phyloP scores from a whole-genome alignment of 2,888 invertebrate genomes.

The Trissonchulus latispiculum region DNA sequence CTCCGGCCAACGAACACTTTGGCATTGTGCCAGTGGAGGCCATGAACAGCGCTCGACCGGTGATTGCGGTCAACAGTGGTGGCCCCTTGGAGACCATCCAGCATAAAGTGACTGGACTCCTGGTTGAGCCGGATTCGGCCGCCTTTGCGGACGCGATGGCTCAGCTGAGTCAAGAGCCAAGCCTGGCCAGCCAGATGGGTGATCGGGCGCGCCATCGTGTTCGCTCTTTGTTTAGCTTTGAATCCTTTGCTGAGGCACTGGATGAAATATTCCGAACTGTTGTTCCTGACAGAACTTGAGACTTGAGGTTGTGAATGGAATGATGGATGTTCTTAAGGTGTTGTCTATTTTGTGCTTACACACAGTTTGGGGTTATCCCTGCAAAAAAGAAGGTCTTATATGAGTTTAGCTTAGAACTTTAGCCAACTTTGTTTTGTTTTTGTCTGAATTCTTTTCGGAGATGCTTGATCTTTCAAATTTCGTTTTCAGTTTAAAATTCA shows the following conservation, averaged over 20 bases:
- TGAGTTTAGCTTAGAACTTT: too few relatives aligned
- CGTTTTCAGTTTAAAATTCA: too few relatives aligned
- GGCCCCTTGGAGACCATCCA: constrained; percentile 84
- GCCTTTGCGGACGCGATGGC: constrained; percentile 33
- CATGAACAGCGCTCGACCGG: constrained; percentile 84
- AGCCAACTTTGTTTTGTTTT: too few relatives aligned
- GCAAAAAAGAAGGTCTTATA: too few relatives aligned
- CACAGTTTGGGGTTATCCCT: too few relatives aligned
- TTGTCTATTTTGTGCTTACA: too few relatives aligned
- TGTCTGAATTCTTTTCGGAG: too few relatives aligned
- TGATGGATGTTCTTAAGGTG: too few relatives aligned
- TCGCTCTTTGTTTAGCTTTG: not conserved
- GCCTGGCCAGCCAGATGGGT: constrained; percentile 26
- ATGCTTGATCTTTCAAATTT: too few relatives aligned
- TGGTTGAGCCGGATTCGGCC: constrained; percentile 33
- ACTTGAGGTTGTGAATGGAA: too few relatives aligned
- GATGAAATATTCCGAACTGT: too few relatives aligned
- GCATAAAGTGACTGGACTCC: constrained; percentile 47
- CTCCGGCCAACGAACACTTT: constrained; percentile 93
- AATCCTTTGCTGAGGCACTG: constrained; percentile 1
- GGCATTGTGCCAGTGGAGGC: constrained; percentile 98
- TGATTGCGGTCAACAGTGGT: constrained; percentile 86
- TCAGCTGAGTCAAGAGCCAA: constrained; percentile 24
- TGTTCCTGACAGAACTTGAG: too few relatives aligned
- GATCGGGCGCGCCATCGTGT: constrained; percentile 29